Percentiles rank a stretch among this genome's conserved stretches.
phyloP scores from a whole-genome alignment of 1,140 invertebrate species.

The Tenebrio molitor region DNA sequence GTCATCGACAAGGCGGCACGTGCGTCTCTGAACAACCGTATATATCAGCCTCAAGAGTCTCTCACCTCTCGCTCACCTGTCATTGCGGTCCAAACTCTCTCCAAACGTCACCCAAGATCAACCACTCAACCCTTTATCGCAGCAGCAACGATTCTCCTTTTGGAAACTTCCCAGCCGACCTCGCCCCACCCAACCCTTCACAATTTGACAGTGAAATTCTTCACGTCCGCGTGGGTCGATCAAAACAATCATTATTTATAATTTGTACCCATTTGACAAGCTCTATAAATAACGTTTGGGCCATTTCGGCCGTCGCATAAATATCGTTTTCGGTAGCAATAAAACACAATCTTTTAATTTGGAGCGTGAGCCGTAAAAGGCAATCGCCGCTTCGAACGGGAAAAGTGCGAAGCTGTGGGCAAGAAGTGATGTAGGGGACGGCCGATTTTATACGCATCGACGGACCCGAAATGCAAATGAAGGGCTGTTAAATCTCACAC shows the following conservation, averaged over 20 bases:
- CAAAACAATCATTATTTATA: background rate
- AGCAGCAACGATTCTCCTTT: too few relatives aligned
- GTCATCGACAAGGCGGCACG: too few relatives aligned
- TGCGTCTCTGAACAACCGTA: too few relatives aligned
- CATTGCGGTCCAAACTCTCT: too few relatives aligned
- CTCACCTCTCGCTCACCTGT: too few relatives aligned
- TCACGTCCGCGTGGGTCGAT: background rate
- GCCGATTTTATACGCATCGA: background rate
- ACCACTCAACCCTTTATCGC: too few relatives aligned
- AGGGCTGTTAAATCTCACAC: background rate
- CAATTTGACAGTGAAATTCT: too few relatives aligned
- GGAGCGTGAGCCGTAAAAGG: background rate
- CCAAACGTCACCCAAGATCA: too few relatives aligned
- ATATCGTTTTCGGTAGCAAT: constrained; percentile 5
- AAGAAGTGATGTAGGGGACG: background rate
- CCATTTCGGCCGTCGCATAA: background rate
- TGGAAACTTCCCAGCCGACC: too few relatives aligned
- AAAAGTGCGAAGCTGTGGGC: constrained; percentile 2
- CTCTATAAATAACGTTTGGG: background rate
- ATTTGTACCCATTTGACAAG: background rate
- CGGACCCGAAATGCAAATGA: background rate
- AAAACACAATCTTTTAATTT: constrained; percentile 12
- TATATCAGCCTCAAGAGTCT: too few relatives aligned
- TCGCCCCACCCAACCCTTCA: too few relatives aligned
- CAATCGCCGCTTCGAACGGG: background rate